phyloP scores from a whole-genome alignment of 2,888 invertebrate genomes.

The Cephus nigrinus region DNA sequence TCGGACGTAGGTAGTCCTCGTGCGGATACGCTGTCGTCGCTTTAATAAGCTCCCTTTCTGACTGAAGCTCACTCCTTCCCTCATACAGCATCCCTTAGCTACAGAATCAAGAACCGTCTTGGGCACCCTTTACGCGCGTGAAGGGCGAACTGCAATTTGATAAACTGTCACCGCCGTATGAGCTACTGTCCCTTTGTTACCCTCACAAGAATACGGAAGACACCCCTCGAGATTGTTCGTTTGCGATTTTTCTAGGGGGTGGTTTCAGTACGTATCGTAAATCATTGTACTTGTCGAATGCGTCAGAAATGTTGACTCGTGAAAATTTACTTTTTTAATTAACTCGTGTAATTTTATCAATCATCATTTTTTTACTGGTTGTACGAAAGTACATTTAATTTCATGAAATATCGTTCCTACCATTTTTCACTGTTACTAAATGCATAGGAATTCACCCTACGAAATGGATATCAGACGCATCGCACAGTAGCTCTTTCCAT shows the following conservation, averaged over 20 bases:
- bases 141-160: constrained; percentile 53
- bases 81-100: background rate
- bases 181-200: constrained; percentile 4
- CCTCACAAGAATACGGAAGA: background rate
- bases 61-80: background rate
- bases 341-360: background rate
- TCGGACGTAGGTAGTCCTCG: constrained; percentile 49
- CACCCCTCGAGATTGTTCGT: background rate
- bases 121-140: constrained; percentile 46
- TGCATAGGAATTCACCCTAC: background rate
- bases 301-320: background rate
- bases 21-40: constrained; percentile 44
- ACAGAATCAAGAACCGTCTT: constrained; percentile 22
- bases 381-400: background rate
- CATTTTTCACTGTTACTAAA: background rate
- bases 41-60: constrained; percentile 56
- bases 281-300: background rate
- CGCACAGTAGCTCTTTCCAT: constrained; percentile 32
- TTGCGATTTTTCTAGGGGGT: background rate
- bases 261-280: background rate
- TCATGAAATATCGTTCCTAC: background rate
- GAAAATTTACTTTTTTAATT: background rate
- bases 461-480: constrained; percentile 14
- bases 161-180: constrained; percentile 52
- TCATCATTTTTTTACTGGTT: background rate